phyloP scores from a whole-genome alignment of 2,888 invertebrate genomes.

The Adineta ricciae region DNA sequence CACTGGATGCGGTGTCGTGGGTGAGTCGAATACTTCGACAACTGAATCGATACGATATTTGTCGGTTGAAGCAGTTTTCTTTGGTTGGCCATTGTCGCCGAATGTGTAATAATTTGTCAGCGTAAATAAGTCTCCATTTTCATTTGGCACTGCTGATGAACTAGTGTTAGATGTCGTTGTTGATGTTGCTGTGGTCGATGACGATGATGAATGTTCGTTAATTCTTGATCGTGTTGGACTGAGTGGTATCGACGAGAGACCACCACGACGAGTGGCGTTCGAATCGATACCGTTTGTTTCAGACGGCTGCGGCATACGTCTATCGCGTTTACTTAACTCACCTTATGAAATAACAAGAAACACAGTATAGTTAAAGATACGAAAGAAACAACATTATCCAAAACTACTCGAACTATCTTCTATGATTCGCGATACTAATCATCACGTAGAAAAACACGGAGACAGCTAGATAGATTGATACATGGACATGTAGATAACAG shows the following conservation, averaged over 20 bases:
- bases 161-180: not conserved
- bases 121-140: not conserved
- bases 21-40: constrained; percentile 16
- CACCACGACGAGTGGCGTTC: not conserved
- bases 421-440: not conserved
- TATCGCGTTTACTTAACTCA: not conserved
- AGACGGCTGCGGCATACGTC: not conserved
- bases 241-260: not conserved
- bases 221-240: not conserved
- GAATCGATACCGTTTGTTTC: not conserved
- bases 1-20: not conserved
- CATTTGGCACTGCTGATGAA: not conserved
- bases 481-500: not conserved
- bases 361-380: not conserved
- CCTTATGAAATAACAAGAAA: not conserved
- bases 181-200: not conserved
- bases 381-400: not conserved
- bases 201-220: not conserved
- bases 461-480: not conserved
- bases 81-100: not conserved
- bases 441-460: not conserved
- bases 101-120: constrained; percentile 13
- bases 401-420: not conserved
- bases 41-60: not conserved
- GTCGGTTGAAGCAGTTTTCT: not conserved